Percentiles rank a stretch among this genome's conserved stretches.
Evolutionary conservation across 2,888 invertebrate species (phyloP).

Genomic region (Agrochola lota): DNA sequence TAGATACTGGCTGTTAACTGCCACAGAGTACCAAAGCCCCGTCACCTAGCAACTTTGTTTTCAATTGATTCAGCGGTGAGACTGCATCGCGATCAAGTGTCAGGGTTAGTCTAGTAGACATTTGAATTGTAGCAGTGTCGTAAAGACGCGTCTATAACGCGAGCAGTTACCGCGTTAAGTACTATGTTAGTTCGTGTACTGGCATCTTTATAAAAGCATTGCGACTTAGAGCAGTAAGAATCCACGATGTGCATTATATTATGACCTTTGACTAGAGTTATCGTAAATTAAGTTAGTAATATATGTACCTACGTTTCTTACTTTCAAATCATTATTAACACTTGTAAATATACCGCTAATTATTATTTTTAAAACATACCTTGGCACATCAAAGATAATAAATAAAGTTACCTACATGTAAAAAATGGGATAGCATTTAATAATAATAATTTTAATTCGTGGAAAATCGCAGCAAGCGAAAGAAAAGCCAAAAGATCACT

Average conservation of each 20-base stretch:
- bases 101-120: slow-evolving; percentile 47
- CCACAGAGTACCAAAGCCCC: slow-evolving; percentile 21
- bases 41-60: slow-evolving; percentile 30
- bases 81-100: slow-evolving; percentile 46
- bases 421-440: no score
- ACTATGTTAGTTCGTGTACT: neutral
- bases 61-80: slow-evolving; percentile 40
- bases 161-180: neutral
- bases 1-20: neutral
- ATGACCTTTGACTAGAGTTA: slow-evolving; percentile 13
- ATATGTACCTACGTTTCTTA: slow-evolving; percentile 20
- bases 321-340: slow-evolving; percentile 23
- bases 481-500: neutral
- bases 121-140: slow-evolving; percentile 38
- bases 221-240: neutral
- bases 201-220: slow-evolving; percentile 5
- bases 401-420: neutral
- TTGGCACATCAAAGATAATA: neutral
- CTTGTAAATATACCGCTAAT: slow-evolving; percentile 2
- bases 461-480: neutral
- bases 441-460: neutral
- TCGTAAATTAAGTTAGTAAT: slow-evolving; percentile 39
- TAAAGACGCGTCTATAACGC: slow-evolving; percentile 21
- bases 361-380: neutral
- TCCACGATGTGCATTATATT: neutral